These are phyloP conservation scores for Thyatira batis DNA, from an alignment of 2,888 invertebrate species.

Conservation along the genomic window DNA sequence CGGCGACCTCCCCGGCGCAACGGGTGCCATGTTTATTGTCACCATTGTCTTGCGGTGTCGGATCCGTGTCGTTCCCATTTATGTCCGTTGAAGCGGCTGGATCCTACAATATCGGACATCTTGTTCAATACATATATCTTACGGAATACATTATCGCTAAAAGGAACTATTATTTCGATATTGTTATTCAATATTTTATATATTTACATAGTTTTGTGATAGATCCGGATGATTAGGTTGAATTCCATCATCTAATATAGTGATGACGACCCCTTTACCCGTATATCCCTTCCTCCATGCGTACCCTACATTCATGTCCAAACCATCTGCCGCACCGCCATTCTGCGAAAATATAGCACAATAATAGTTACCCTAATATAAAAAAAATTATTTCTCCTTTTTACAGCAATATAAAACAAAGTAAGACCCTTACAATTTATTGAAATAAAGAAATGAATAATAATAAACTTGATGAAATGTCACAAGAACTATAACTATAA, in stretches of 20 bases:
- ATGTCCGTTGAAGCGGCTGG: constrained; percentile 97
- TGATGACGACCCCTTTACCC: constrained; percentile 97
- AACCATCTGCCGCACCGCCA: constrained; percentile 95
- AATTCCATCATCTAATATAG: constrained; percentile 98
- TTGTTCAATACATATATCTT: constrained; percentile 14
- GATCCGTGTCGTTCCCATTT: constrained; percentile 98
- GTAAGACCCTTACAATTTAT: background rate
- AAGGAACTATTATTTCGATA: background rate
- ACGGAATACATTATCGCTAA: background rate
- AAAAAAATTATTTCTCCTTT: background rate
- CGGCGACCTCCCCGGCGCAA: constrained; percentile 99
- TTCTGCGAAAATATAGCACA: constrained; percentile 82
- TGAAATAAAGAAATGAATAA: background rate
- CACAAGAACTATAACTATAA: background rate
- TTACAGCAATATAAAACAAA: background rate
- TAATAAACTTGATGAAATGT: background rate
- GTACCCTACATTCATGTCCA: constrained; percentile 97
- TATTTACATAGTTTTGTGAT: constrained; percentile 93
- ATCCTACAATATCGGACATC: constrained; percentile 84
- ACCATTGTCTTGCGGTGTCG: constrained; percentile 98
- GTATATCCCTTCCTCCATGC: constrained; percentile 98
- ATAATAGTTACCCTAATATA: background rate
- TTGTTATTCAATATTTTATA: constrained; percentile 31
- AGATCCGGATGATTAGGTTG: constrained; percentile 97
- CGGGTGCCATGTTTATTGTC: constrained; percentile 99